Conservation (phyloP, 2,888 invertebrate species). For the Hymenopus coronatus region DNA sequence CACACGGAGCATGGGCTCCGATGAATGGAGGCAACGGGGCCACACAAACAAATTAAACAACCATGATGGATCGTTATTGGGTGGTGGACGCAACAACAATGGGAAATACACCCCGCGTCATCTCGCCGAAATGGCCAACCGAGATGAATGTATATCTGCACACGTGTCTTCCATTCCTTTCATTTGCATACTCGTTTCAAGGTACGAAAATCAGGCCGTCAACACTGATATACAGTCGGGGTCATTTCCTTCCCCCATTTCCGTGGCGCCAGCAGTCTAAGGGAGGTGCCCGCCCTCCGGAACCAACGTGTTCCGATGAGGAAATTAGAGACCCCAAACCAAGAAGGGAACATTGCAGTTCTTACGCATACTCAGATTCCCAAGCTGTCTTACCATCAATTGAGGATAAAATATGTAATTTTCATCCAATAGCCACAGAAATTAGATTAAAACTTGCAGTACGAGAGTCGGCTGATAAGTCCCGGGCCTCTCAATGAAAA, state of each 20-base stretch:
- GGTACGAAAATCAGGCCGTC: neutral
- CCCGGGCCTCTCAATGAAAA: too few relatives aligned
- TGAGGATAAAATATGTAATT: too few relatives aligned
- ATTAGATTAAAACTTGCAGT: too few relatives aligned
- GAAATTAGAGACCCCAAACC: too few relatives aligned
- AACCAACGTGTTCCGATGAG: too few relatives aligned
- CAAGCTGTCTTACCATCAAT: too few relatives aligned
- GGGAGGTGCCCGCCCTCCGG: too few relatives aligned
- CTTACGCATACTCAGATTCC: too few relatives aligned
- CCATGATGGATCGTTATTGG: neutral
- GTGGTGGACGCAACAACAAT: neutral
- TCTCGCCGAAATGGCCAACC: neutral
- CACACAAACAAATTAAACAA: slow-evolving; percentile 6
- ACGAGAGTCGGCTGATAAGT: too few relatives aligned
- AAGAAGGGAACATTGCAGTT: too few relatives aligned
- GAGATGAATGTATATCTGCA: neutral
- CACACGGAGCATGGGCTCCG: neutral
- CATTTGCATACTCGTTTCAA: neutral
- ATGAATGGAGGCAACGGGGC: slow-evolving; percentile 2
- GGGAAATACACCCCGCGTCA: neutral
- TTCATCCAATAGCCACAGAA: too few relatives aligned
- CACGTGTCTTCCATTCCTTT: neutral
- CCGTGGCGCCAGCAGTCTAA: neutral
- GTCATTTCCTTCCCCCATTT: neutral
- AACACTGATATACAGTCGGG: neutral